Evolutionary conservation across 2,888 invertebrate genomes (phyloP), one percentile per base, ranked within the genome.

Genomic region (Dromius quadrimaculatus): DNA sequence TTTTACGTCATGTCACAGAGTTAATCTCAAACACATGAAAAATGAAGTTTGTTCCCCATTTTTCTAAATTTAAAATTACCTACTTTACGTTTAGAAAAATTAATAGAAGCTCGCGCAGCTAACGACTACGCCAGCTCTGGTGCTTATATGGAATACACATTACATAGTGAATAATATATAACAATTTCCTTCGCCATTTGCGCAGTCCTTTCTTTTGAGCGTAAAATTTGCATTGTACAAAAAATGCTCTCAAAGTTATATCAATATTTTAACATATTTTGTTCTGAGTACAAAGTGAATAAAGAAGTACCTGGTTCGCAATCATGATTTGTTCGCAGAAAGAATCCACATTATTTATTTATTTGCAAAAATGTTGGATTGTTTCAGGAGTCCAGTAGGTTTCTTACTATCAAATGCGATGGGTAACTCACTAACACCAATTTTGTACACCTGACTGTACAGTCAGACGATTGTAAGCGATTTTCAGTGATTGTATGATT

Each of bases 231-330:
- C 64, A 64, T 64, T 64, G 64, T 64, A 64, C 64, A 64, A 64
- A 64, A 64, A 64, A 64, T 64, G 64, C 64, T 64, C 50, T 64
- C 64, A 64, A 64, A 64, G 32, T 64, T 64, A 47, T 64, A 64
- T 64, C 64, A 64, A 64, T 64, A 64, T 47, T 64, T 64, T 64
- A 64, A 64, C 64, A 64, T 64, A 64, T 64, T 64, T 64, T 64
- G 64, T 64, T 64, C 64, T 17, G 11, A n/a, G 47, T 19, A 64
- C 64, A 64, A 64, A 64, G 64, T 64, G 64, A 45, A 64, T 64
- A 64, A 13, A 64, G 50, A 64, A 64, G 50, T 50, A 64, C 13
- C 32, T 47, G 34, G 15, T 23, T 43, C 43, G 19, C 63, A 63
- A 63, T 63, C 63, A 63, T 63, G 19, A n/a, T 15, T 11, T 38